Evolutionary conservation across 2,797 vertebrate species (phyloP), one percentile per base, ranked within the genome.

Genomic region (Danio jaintianensis): DNA sequence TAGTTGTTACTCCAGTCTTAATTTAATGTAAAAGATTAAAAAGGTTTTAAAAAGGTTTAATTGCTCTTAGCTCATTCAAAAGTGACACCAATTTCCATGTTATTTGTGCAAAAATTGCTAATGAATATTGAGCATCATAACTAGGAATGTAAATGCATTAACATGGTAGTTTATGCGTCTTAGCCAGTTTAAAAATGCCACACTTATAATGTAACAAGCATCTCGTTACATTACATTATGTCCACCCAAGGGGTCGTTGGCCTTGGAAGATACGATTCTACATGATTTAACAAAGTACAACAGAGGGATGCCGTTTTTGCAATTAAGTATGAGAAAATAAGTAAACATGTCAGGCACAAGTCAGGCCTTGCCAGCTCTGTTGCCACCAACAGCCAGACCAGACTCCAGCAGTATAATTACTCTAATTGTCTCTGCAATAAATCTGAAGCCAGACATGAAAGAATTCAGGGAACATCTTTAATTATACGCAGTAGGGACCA

Each of bases 391-490:
- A 84, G 81, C 29, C 48, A 70, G 50, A 68, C 79, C 75, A 89
- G 86, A 78, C 84, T 2, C 83, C 82, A 88, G 85, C 75, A 72
- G 87, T 87, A 80, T 90, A 93, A 91, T 93, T 90, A 89, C 80
- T 83, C 84, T 88, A 91, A 94, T 93, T 93, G 92, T 91, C 83
- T 83, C 68, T 18, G 90, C 91, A 90, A 88, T 93, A 92, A 90
- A 93, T 91, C 91, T 89, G 64, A 83, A 85, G 86, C 85, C 89
- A 93, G 91, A 94, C 92, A 86, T 91, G 86, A 92, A 93, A 90
- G 90, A 88, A 90, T 91, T 89, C 79, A 38, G 77, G 68, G 84
- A 88, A 64, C 53, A 71, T 86, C 79, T 82, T 89, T 92, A 93
- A 93, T 92, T 93, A 86, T 80, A 82, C 84, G 80, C 83, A 89